Conservation (phyloP, 2,888 invertebrate species). For the Prosapia bicincta region DNA sequence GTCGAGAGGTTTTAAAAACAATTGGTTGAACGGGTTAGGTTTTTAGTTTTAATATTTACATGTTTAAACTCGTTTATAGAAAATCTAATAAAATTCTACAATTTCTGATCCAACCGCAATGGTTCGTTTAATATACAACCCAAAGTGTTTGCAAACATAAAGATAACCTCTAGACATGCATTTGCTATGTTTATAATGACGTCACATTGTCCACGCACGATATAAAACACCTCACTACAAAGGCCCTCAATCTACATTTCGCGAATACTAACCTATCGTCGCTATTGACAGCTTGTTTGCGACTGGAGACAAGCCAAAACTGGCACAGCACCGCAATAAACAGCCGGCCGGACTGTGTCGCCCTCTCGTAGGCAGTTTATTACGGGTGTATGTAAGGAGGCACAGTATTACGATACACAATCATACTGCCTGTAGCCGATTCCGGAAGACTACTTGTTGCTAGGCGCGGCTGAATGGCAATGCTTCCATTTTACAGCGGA, state of each 20-base stretch:
- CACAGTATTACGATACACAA: background rate
- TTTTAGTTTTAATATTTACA: no score
- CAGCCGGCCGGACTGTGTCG: background rate
- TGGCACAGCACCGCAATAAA: background rate
- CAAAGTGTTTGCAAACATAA: no score
- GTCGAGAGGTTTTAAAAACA: no score
- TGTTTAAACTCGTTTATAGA: no score
- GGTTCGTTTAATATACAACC: no score
- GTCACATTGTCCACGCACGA: no score
- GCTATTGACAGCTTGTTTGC: background rate
- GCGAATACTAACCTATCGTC: background rate
- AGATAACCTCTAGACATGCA: no score
- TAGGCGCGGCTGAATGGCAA: background rate
- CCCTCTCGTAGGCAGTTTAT: background rate
- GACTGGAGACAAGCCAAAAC: background rate
- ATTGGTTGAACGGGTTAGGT: no score
- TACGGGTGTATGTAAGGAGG: background rate
- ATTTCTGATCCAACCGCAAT: no score
- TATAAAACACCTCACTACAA: no score
- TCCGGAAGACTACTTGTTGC: background rate
- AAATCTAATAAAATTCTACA: no score
- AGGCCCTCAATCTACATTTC: background rate
- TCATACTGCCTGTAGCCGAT: background rate
- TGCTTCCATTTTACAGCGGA: background rate
- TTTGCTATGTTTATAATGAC: no score